Evolutionary conservation across 2,888 invertebrate genomes (phyloP), one percentile per base, ranked within the genome.

Genomic region (Xanthia icteritia): DNA sequence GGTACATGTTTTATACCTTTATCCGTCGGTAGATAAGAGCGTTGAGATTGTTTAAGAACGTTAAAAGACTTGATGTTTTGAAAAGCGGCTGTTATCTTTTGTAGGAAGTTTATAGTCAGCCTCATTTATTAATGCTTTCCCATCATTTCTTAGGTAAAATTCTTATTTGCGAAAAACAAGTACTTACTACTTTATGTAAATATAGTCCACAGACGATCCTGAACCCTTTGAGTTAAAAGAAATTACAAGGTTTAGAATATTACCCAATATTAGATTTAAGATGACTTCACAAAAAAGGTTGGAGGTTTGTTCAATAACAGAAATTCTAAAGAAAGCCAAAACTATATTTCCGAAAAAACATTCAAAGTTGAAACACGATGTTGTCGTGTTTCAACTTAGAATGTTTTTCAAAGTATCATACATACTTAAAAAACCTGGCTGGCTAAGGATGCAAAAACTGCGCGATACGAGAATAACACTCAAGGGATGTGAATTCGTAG

Each of bases 401-500:
- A 51, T 20, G 51, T 51, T 20, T 20, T 51, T 51, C 54, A 64
- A 73, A 75, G 73, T 5, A 67, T 74, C 54, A 76, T 61, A 73
- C 45, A 76, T 80, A 82, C 36, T 70, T 91, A 60, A 80, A 86
- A 90, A 92, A 93, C 89, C 92, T 89, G 90, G 85, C 81, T 85
- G 87, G 85, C 81, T 85, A 86, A 79, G 63, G 31, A 83, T 85
- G 87, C 88, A 90, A 90, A 92, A 91, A 89, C 85, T 85, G 79
- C 74, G 87, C 73, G 84, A 88, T 87, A 86, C 81, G 87, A 83
- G 83, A 92, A 94, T 92, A 90, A 93, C 92, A 89, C 95, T 88
- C 94, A 20, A 75, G 95, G 94, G 95, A 94, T 82, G 77, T 85
- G 92, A 93, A 93, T 94, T 92, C 91, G 89, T 88, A 87, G 91